Evolutionary conservation across 2,113 vertebrate species (phyloP).

Genomic region (Phycodurus eques): DNA sequence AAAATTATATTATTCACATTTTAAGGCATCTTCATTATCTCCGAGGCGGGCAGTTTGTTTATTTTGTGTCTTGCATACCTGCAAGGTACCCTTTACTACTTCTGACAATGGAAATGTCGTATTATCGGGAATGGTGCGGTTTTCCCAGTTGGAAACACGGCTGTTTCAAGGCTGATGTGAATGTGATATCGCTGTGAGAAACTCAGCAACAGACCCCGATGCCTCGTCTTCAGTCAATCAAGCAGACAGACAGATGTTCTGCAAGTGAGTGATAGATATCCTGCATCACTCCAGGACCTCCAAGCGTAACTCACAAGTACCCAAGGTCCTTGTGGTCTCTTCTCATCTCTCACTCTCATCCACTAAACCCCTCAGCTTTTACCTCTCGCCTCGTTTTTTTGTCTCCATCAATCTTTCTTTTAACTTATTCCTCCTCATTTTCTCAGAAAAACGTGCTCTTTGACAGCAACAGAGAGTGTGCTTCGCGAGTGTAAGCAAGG

Average conservation of each 20-base stretch:
- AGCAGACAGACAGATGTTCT: constrained; percentile 34
- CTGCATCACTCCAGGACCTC: constrained; percentile 42
- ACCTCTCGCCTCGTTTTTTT: constrained; percentile 43
- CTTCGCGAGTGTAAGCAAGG: constrained; percentile 24
- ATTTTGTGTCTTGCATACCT: no score
- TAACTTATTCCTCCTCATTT: constrained; percentile 40
- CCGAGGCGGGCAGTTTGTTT: no score
- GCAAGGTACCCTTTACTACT: background rate
- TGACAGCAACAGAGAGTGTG: constrained; percentile 27
- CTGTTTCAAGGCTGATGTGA: constrained; percentile 20
- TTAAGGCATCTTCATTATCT: no score
- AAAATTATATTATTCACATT: no score
- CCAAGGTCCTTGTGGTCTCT: constrained; percentile 60
- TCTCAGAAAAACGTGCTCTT: constrained; percentile 21
- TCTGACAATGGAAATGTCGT: background rate
- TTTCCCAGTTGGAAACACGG: constrained; percentile 4
- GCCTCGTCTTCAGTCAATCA: constrained; percentile 27
- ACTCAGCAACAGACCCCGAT: constrained; percentile 4
- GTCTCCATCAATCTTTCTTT: constrained; percentile 33
- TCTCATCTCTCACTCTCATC: constrained; percentile 53
- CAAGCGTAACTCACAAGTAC: constrained; percentile 44
- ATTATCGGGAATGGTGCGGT: background rate
- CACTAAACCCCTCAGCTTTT: constrained; percentile 55
- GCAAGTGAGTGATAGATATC: constrained; percentile 36
- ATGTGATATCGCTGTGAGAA: constrained; percentile 17